Percentiles rank a stretch among this genome's conserved stretches.
phyloP scores from a whole-genome alignment of 2,113 vertebrate genomes.

The Rhinolophus sinicus region DNA sequence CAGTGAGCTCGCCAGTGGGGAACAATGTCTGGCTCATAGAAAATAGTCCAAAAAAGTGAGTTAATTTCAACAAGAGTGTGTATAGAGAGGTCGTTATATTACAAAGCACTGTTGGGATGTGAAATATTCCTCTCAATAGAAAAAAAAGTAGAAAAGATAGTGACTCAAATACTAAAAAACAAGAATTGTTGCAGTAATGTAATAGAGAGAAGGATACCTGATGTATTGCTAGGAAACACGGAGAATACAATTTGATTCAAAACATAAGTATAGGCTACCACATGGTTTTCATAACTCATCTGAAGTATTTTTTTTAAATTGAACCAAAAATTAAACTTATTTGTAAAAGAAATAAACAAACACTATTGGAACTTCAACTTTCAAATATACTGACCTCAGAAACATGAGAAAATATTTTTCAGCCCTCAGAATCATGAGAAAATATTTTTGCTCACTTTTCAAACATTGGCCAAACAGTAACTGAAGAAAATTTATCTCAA shows the following conservation, averaged over 20 bases:
- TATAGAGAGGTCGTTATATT: background rate
- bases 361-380: background rate
- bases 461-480: background rate
- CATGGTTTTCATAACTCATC: background rate
- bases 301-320: background rate
- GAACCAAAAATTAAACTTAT: constrained; percentile 28
- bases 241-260: background rate
- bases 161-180: background rate
- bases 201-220: background rate
- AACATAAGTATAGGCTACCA: background rate
- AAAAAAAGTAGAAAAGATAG: background rate
- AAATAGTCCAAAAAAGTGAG: background rate
- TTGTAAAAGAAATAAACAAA: constrained; percentile 42
- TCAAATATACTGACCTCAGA: background rate
- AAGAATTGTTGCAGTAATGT: background rate
- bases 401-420: background rate
- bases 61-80: background rate
- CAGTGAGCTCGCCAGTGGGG: background rate
- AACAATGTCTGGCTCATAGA: background rate
- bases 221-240: background rate
- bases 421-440: too few species aligned
- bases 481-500: background rate
- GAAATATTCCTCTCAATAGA: background rate
- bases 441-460: constrained; percentile 5
- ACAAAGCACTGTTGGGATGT: background rate